These are phyloP conservation scores for Phaonia tiefii DNA, from an alignment of 2,888 invertebrate species.

Conservation along the genomic window DNA sequence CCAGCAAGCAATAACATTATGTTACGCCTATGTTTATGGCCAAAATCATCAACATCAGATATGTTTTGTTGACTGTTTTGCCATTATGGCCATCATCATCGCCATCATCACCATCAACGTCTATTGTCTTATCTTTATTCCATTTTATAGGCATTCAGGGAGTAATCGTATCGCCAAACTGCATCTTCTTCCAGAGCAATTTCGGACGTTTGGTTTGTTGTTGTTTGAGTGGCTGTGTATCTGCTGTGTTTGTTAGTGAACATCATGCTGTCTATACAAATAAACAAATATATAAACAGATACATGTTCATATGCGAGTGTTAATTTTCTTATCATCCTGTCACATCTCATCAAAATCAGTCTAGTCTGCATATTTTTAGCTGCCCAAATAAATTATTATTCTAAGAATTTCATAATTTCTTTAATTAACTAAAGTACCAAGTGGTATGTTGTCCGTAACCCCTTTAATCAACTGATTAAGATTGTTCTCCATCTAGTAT, in stretches of 20 bases:
- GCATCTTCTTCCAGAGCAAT: constrained; percentile 34
- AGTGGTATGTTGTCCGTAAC: no score
- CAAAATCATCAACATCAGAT: constrained; percentile 40
- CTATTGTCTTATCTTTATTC: constrained; percentile 43
- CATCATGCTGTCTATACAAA: constrained; percentile 23
- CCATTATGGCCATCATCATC: constrained; percentile 23
- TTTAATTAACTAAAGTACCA: neutral
- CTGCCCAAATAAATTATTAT: constrained; percentile 13
- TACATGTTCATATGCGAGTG: no score
- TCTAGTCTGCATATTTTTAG: neutral
- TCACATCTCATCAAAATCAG: constrained; percentile 38
- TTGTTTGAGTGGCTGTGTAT: constrained; percentile 24
- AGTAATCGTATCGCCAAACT: constrained; percentile 49
- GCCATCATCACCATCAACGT: constrained; percentile 41
- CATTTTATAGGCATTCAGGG: constrained; percentile 57
- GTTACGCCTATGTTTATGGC: constrained; percentile 41
- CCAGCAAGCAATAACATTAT: neutral
- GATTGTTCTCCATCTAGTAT: no score
- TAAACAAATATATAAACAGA: no score
- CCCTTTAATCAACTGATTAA: no score
- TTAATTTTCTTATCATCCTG: constrained; percentile 28
- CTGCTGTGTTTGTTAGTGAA: constrained; percentile 5
- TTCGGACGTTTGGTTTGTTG: neutral
- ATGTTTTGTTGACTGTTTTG: constrained; percentile 34
- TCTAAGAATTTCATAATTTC: constrained; percentile 16